Percentiles rank a stretch among this genome's conserved stretches.
These are phyloP conservation scores for Cydia strobilella DNA, from an alignment of 1,140 invertebrate species.

Conservation along the genomic window DNA sequence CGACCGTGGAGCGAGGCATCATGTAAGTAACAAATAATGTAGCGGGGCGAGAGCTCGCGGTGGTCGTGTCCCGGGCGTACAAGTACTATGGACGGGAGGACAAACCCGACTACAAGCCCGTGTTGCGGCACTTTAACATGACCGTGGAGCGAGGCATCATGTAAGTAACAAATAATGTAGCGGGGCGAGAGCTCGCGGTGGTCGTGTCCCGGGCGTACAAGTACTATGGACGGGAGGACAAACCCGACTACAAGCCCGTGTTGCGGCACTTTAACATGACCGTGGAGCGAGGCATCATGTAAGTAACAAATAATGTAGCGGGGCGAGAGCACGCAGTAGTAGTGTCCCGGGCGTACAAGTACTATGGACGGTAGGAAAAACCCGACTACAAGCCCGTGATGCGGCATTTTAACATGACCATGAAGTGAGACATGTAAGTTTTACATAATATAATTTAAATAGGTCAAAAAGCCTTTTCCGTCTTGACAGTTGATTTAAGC, in stretches of 20 bases:
- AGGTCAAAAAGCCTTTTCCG: no score
- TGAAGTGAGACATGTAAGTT: slow-evolving; percentile 82
- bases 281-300: slow-evolving; percentile 81
- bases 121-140: no score
- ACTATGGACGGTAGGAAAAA: slow-evolving; percentile 79
- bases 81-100: no score
- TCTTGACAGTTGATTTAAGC: no score
- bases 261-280: slow-evolving; percentile 81
- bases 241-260: slow-evolving; percentile 79
- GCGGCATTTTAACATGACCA: slow-evolving; percentile 81
- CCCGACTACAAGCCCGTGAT: slow-evolving; percentile 80
- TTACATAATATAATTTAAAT: no score
- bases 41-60: no score
- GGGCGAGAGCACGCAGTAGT: slow-evolving; percentile 70
- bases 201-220: slow-evolving; percentile 81
- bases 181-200: slow-evolving; percentile 64
- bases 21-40: slow-evolving; percentile 64
- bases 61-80: no score
- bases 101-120: no score
- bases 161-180: no score
- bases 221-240: slow-evolving; percentile 79
- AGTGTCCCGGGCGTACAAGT: slow-evolving; percentile 80
- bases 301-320: no score
- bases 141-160: no score
- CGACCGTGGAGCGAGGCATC: slow-evolving; percentile 77